A percentile compares a stretch with the other conserved stretches of the same genome.
These are phyloP conservation scores for Kryptopterus vitreolus DNA, from an alignment of 2,797 vertebrate genomes.

Conservation along the genomic window DNA sequence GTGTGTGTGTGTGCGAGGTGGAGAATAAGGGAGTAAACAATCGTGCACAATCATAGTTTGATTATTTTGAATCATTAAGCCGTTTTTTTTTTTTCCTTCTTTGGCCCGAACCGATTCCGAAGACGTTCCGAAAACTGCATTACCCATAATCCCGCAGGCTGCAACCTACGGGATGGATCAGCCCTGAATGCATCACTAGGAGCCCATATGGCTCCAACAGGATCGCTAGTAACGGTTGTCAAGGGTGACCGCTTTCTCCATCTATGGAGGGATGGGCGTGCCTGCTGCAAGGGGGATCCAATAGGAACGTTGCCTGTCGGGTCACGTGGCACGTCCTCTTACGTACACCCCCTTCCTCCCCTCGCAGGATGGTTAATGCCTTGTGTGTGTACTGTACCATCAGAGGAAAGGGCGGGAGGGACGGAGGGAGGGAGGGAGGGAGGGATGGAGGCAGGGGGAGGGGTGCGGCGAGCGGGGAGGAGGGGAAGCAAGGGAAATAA, in stretches of 20 bases:
- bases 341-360: slow-evolving; percentile 67
- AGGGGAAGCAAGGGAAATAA: slow-evolving; percentile 49
- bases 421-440: slow-evolving; percentile 60
- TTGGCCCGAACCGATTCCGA: background rate
- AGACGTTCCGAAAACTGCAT: slow-evolving; percentile 42
- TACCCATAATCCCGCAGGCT: slow-evolving; percentile 41
- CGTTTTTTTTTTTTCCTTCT: background rate
- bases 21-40: slow-evolving; percentile 15
- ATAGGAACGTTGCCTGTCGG: slow-evolving; percentile 53
- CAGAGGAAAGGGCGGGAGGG: slow-evolving; percentile 60
- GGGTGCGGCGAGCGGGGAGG: slow-evolving; percentile 48
- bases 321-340: slow-evolving; percentile 67
- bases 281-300: slow-evolving; percentile 71
- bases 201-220: slow-evolving; percentile 47
- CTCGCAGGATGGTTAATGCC: slow-evolving; percentile 62
- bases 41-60: background rate
- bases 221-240: slow-evolving; percentile 52
- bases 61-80: background rate
- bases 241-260: slow-evolving; percentile 50
- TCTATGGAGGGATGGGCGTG: slow-evolving; percentile 60
- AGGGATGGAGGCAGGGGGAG: slow-evolving; percentile 57
- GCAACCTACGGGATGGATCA: slow-evolving; percentile 11
- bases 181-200: slow-evolving; percentile 35
- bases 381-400: slow-evolving; percentile 54
- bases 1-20: slow-evolving; percentile 40